A percentile compares a stretch with the other conserved stretches of the same genome.
Conservation (phyloP, 2,888 invertebrate species). For the Embidobia sp. region DNA sequence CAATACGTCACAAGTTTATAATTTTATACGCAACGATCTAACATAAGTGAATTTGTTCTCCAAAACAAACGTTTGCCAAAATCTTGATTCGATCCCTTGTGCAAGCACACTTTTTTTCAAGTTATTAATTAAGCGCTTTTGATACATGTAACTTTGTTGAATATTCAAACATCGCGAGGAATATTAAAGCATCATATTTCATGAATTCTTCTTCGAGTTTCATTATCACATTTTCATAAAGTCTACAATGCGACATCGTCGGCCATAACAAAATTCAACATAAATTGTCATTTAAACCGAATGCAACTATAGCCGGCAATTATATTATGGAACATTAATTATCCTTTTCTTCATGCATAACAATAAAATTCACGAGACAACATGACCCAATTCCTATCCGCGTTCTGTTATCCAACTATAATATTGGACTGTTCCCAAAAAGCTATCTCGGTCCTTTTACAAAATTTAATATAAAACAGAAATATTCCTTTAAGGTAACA, state of each 20-base stretch:
- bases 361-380: slow-evolving; percentile 40
- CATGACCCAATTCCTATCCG: slow-evolving; percentile 42
- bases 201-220: slow-evolving; percentile 21
- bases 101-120: slow-evolving; percentile 3
- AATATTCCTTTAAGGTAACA: slow-evolving; percentile 24
- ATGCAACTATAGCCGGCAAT: slow-evolving; percentile 44
- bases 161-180: slow-evolving; percentile 15
- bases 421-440: slow-evolving; percentile 43
- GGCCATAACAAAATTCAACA: slow-evolving; percentile 27
- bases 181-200: slow-evolving; percentile 26
- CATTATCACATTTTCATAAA: slow-evolving; percentile 38
- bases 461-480: slow-evolving; percentile 48
- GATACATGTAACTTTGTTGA: no score
- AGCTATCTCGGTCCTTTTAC: slow-evolving; percentile 18
- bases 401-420: slow-evolving; percentile 33
- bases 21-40: slow-evolving; percentile 4
- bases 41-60: not conserved
- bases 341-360: slow-evolving; percentile 40
- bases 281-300: slow-evolving; percentile 52
- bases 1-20: not conserved
- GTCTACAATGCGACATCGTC: not conserved
- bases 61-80: not conserved
- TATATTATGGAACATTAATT: slow-evolving; percentile 53
- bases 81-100: no score
- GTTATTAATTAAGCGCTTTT: no score